Evolutionary conservation across 2,888 invertebrate species (phyloP).

Genomic region (Bhutanitis thaidina): DNA sequence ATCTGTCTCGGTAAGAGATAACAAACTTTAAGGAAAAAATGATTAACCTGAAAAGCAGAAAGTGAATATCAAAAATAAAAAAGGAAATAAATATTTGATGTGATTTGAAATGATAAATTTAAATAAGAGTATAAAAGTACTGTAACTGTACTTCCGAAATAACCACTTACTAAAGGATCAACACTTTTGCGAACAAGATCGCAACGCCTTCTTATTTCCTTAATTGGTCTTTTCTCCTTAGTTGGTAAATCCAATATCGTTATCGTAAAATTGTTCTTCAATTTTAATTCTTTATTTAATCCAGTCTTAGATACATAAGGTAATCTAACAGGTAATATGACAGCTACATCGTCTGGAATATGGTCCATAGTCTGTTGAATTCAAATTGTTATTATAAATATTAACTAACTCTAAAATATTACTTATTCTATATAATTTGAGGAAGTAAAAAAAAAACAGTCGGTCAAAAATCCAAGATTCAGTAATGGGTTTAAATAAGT

Average conservation of each 20-base stretch:
- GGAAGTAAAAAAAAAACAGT: too few relatives aligned
- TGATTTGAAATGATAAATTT: too few relatives aligned
- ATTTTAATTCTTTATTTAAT: conserved; percentile 28
- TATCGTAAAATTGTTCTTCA: conserved; percentile 72
- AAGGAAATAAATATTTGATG: too few relatives aligned
- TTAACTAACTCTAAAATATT: too few relatives aligned
- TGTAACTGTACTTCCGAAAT: too few relatives aligned
- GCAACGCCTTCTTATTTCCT: conserved; percentile 41
- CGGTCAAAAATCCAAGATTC: too few relatives aligned
- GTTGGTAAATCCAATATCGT: conserved; percentile 64
- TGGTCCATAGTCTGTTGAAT: conserved; percentile 37
- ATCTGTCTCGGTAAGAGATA: conserved; percentile 61
- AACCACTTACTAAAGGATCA: conserved; percentile 61
- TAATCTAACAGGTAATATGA: conserved; percentile 49
- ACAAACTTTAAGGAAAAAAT: conserved; percentile 65
- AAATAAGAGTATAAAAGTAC: too few relatives aligned
- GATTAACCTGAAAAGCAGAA: conserved; percentile 52
- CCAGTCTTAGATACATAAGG: conserved; percentile 37
- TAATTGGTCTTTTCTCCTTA: conserved; percentile 21
- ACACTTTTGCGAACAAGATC: conserved; percentile 49
- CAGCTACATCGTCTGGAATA: conserved; percentile 48
- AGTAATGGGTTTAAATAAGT: too few relatives aligned
- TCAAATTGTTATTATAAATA: conserved; percentile 14
- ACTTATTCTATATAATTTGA: too few relatives aligned
- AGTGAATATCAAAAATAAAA: too few relatives aligned